A percentile compares a stretch with the other conserved stretches of the same genome.
phyloP scores from a whole-genome alignment of 2,888 invertebrate genomes.

The Crematogaster levior region DNA sequence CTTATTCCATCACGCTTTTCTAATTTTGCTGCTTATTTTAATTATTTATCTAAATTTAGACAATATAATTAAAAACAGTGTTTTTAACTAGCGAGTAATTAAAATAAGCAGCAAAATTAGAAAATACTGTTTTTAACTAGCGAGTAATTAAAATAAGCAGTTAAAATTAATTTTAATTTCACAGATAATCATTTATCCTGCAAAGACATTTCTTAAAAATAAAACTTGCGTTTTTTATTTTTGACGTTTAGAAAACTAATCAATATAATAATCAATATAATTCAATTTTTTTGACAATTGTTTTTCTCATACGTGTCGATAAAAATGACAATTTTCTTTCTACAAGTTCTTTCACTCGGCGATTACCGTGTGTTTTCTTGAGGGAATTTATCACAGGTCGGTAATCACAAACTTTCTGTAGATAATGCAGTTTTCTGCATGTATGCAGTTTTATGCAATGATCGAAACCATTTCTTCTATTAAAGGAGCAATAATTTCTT shows the following conservation, averaged over 20 bases:
- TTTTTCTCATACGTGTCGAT: constrained; percentile 15
- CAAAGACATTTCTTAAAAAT: background rate
- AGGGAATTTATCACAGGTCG: background rate
- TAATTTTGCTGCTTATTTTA: background rate
- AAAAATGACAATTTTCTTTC: background rate
- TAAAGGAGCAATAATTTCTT: background rate
- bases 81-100: too few relatives aligned
- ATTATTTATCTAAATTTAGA: background rate
- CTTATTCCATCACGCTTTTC: background rate
- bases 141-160: too few relatives aligned
- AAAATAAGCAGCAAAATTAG: too few relatives aligned
- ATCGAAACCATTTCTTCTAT: background rate
- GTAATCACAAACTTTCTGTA: background rate
- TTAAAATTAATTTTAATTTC: background rate
- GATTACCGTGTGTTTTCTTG: constrained; percentile 54
- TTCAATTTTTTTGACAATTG: background rate
- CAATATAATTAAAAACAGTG: too few relatives aligned
- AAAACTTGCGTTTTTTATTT: background rate
- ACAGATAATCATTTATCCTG: background rate
- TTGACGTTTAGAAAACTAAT: background rate
- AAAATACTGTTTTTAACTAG: too few relatives aligned
- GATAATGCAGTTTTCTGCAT: constrained; percentile 65
- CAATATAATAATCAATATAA: background rate
- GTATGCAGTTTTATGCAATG: constrained; percentile 30
- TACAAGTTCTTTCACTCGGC: background rate